Percentiles rank a stretch among this genome's conserved stretches.
Conservation (phyloP, 2,888 invertebrate genomes). For the Pantelozetes paolii region DNA sequence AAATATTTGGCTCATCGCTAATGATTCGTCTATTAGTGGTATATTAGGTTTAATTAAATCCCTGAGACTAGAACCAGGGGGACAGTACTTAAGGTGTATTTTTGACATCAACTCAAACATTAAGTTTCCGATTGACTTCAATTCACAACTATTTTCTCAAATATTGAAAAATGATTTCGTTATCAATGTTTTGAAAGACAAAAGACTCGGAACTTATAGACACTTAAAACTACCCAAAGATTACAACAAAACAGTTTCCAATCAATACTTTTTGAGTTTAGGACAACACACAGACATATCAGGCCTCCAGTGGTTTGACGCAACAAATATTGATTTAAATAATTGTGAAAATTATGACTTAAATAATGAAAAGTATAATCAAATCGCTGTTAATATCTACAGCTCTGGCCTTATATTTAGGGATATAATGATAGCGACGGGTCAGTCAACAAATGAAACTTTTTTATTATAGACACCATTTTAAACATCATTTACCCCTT, state of each 20-base stretch:
- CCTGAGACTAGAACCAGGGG: constrained; percentile 53
- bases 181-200: constrained; percentile 63
- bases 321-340: background rate
- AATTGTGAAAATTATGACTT: background rate
- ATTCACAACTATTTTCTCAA: constrained; percentile 42
- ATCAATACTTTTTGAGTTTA: constrained; percentile 2
- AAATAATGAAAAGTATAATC: constrained; percentile 40
- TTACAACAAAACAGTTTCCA: background rate
- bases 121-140: constrained; percentile 51
- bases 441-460: background rate
- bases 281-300: background rate
- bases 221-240: constrained; percentile 74
- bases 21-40: constrained; percentile 53
- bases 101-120: constrained; percentile 44
- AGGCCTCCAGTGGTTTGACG: constrained; percentile 7
- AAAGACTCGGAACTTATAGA: constrained; percentile 74
- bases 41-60: constrained; percentile 57
- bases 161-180: constrained; percentile 54
- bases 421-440: constrained; percentile 37
- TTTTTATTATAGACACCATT: background rate
- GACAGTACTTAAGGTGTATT: constrained; percentile 47
- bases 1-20: constrained; percentile 55
- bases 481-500: too few relatives aligned
- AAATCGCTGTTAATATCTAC: constrained; percentile 60
- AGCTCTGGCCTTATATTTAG: constrained; percentile 56